Conservation (phyloP, 2,888 invertebrate genomes). For the Gari tellinella region DNA sequence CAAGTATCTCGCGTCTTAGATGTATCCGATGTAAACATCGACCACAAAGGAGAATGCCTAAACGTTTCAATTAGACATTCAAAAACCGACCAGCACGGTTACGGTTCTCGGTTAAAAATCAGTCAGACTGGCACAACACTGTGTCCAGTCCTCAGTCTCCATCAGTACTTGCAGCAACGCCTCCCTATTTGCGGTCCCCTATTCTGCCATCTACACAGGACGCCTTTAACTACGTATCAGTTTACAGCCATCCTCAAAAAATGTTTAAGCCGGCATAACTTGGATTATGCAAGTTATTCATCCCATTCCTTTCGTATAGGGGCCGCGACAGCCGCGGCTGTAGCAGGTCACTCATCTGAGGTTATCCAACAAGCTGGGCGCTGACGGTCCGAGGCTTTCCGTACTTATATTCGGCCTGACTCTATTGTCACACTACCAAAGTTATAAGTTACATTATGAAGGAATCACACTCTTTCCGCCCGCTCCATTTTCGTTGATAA, state of each 20-base stretch:
- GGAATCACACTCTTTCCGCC: not conserved
- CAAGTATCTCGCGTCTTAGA: not conserved
- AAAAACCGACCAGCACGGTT: slow-evolving; percentile 1
- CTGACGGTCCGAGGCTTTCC: slow-evolving; percentile 28
- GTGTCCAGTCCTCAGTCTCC: slow-evolving; percentile 18
- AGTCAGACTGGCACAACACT: not conserved
- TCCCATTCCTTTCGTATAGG: slow-evolving; percentile 47
- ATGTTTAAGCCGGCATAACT: no score
- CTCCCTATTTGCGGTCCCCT: slow-evolving; percentile 12
- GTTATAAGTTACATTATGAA: not conserved
- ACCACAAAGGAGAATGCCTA: no score
- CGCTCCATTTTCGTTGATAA: no score
- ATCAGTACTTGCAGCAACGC: slow-evolving; percentile 8
- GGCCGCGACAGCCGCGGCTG: slow-evolving; percentile 19
- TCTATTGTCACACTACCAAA: not conserved
- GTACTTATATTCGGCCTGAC: slow-evolving; percentile 17
- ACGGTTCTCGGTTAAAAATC: slow-evolving; percentile 1
- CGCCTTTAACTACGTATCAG: slow-evolving; percentile 38
- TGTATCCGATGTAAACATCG: no score
- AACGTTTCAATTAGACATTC: not conserved
- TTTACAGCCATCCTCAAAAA: slow-evolving; percentile 29
- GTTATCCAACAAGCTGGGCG: slow-evolving; percentile 21
- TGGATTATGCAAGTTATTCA: slow-evolving; percentile 1
- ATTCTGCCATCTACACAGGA: slow-evolving; percentile 31
- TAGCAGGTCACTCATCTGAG: slow-evolving; percentile 13